phyloP scores from a whole-genome alignment of 2,888 invertebrate species.

The Pantelozetes paolii region DNA sequence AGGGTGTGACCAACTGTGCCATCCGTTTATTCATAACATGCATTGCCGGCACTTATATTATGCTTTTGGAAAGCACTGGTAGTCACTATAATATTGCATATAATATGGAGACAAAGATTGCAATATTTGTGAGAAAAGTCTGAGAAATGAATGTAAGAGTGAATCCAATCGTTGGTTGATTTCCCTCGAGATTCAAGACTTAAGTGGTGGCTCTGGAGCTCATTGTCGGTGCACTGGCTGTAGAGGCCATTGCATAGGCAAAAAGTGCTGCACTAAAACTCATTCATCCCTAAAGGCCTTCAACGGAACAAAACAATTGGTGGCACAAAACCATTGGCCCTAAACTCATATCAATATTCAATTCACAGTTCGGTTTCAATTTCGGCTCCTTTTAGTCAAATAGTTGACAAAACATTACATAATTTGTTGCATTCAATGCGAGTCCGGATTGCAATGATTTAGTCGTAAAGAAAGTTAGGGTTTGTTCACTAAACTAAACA shows the following conservation, averaged over 20 bases:
- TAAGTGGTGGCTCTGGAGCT: slow-evolving; percentile 16
- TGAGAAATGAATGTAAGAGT: slow-evolving; percentile 13
- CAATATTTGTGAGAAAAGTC: slow-evolving; percentile 2
- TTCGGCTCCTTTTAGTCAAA: slow-evolving; percentile 2
- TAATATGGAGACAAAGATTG: neutral
- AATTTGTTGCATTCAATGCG: too few relatives aligned
- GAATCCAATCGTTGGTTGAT: slow-evolving; percentile 30
- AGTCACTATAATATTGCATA: neutral
- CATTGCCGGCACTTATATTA: neutral
- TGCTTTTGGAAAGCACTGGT: neutral
- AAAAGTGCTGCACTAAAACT: slow-evolving; percentile 21
- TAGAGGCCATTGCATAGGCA: neutral
- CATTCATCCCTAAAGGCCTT: slow-evolving; percentile 31
- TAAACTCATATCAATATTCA: slow-evolving; percentile 20
- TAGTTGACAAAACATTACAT: too few relatives aligned
- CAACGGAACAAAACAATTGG: slow-evolving; percentile 30
- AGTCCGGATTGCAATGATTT: too few relatives aligned
- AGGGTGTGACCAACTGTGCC: slow-evolving; percentile 19
- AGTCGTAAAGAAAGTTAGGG: too few relatives aligned
- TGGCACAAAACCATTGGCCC: too few relatives aligned
- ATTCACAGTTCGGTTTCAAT: neutral
- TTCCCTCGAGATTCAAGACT: slow-evolving; percentile 26
- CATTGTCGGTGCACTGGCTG: slow-evolving; percentile 17
- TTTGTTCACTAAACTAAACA: too few relatives aligned
- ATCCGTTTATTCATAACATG: neutral